A percentile compares a stretch with the other conserved stretches of the same genome.
Evolutionary conservation across 2,113 vertebrate species (phyloP).

Genomic region (Edolisoma coerulescens): DNA sequence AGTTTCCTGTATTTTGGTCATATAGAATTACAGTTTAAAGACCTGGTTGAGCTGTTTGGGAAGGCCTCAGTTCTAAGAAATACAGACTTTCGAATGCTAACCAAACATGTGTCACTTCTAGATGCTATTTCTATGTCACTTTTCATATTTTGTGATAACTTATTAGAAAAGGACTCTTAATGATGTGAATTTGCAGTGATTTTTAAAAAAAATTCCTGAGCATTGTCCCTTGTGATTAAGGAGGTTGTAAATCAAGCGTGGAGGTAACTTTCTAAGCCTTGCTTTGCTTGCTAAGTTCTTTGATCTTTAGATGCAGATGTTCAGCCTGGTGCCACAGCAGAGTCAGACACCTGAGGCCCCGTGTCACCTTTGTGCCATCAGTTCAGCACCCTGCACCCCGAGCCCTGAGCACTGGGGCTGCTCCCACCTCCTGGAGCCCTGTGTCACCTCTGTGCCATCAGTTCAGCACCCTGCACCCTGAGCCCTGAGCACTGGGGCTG

Average conservation of each 20-base stretch:
- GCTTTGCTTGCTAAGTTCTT: constrained; percentile 37
- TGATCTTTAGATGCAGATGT: constrained; percentile 62
- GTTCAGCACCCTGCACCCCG: background rate
- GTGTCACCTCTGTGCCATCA: background rate
- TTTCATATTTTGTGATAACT: background rate
- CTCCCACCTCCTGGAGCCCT: background rate
- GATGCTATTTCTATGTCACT: background rate
- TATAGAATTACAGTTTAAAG: background rate
- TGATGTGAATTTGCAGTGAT: background rate
- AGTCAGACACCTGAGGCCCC: background rate
- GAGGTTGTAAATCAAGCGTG: constrained; percentile 59
- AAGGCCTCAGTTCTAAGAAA: background rate
- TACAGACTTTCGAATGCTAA: background rate
- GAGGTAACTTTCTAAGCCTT: constrained; percentile 9
- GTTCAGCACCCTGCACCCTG: background rate
- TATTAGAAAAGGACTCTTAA: background rate
- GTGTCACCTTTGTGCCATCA: background rate
- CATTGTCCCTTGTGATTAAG: constrained; percentile 16
- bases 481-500: background rate
- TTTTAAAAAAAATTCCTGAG: background rate
- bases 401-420: background rate
- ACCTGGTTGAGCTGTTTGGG: background rate
- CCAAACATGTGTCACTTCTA: fast-evolving
- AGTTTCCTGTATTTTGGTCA: background rate
- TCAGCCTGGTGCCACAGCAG: background rate